These are phyloP conservation scores for Micropoecilia bifurca DNA, from an alignment of 2,797 vertebrate genomes.

Conservation along the genomic window DNA sequence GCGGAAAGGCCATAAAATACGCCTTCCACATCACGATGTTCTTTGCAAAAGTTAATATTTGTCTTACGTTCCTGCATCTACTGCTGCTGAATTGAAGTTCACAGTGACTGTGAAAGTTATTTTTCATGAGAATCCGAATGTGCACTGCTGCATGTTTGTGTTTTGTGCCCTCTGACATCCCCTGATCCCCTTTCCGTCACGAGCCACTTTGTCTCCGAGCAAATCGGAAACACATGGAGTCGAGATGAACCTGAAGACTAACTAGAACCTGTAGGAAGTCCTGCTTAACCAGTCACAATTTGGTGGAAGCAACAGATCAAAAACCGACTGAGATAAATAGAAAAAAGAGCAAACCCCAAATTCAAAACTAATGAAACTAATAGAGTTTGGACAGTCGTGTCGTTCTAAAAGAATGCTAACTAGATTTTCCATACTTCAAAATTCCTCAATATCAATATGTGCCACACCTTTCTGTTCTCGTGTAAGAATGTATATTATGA, in stretches of 20 bases:
- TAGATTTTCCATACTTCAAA: background rate
- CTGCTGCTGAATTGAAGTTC: constrained; percentile 3
- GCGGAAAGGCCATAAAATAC: background rate
- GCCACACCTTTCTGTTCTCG: background rate
- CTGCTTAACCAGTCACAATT: constrained; percentile 33
- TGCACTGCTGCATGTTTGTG: constrained; percentile 17
- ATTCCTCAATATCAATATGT: background rate
- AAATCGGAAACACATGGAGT: constrained; percentile 62
- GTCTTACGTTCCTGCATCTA: background rate
- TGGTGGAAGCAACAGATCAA: constrained; percentile 10
- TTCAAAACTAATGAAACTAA: background rate
- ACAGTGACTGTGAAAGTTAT: constrained; percentile 12
- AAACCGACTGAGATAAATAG: background rate
- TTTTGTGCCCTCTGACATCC: background rate
- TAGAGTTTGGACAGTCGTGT: background rate
- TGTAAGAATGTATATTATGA: background rate
- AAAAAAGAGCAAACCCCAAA: background rate
- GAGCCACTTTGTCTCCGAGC: constrained; percentile 41
- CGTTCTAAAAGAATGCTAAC: background rate
- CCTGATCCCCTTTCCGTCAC: constrained; percentile 36
- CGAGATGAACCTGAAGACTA: constrained; percentile 25
- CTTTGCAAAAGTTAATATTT: background rate
- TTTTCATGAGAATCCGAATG: constrained; percentile 4
- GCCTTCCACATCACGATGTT: background rate
- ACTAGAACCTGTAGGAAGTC: constrained; percentile 48